phyloP scores from a whole-genome alignment of 2,797 vertebrate genomes.

The Rousettus madagascariensis region DNA sequence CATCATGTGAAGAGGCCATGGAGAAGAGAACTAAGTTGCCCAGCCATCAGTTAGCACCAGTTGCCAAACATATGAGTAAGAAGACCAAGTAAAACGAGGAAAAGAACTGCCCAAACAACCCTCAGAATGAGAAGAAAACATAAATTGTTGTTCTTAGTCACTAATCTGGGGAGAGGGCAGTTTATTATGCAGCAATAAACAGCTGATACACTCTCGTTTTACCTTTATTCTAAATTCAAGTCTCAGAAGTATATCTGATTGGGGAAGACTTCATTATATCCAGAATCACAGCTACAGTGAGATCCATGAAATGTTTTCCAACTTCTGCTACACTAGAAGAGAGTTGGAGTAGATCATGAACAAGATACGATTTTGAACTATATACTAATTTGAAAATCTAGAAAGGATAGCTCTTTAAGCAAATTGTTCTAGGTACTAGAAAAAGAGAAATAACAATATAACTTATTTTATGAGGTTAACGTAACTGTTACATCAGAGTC shows the following conservation, averaged over 20 bases:
- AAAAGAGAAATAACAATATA: not conserved
- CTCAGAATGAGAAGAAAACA: not conserved
- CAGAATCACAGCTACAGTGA: not conserved
- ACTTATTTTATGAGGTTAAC: not conserved
- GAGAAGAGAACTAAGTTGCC: not conserved
- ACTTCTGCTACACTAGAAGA: not conserved
- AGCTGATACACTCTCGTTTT: not conserved
- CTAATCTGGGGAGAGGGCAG: not conserved
- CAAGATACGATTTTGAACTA: not conserved
- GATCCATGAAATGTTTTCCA: not conserved
- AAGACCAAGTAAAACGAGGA: not conserved
- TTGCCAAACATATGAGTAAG: not conserved
- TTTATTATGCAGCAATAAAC: not conserved
- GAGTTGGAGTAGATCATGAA: not conserved
- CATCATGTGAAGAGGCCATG: not conserved
- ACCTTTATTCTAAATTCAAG: not conserved
- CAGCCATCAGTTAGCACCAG: not conserved
- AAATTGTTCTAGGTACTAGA: not conserved
- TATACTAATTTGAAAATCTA: not conserved
- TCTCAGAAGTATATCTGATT: not conserved
- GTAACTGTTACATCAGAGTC: not conserved
- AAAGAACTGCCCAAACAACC: not conserved
- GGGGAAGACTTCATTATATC: not conserved
- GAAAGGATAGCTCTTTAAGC: not conserved
- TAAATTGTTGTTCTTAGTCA: not conserved